These are phyloP conservation scores for Rotaria sp. DNA, from an alignment of 2,888 invertebrate species.

Conservation along the genomic window DNA sequence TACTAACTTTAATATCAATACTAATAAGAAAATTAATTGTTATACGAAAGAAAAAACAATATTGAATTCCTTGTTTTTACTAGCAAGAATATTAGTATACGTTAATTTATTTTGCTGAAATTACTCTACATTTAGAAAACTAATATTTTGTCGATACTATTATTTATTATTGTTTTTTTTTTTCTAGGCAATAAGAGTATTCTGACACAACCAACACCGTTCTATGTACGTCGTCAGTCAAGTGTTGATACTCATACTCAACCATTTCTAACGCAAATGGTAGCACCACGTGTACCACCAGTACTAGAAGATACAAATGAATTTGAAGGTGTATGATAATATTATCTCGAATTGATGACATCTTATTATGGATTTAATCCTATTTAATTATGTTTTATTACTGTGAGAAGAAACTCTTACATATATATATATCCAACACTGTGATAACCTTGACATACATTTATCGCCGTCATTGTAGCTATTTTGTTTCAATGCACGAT, in stretches of 20 bases:
- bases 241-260: slow-evolving; percentile 19
- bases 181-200: neutral
- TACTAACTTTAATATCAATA: no score
- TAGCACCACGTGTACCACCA: slow-evolving; percentile 2
- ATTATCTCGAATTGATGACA: neutral
- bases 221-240: slow-evolving; percentile 20
- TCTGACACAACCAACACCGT: neutral
- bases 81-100: neutral
- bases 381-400: neutral
- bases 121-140: neutral
- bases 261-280: neutral
- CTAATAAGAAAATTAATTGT: no score
- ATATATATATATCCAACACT: neutral
- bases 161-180: neutral
- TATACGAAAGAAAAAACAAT: neutral
- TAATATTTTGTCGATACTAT: neutral
- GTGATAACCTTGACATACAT: neutral
- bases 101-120: no score
- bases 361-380: neutral
- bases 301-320: neutral
- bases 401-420: neutral
- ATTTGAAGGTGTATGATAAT: neutral
- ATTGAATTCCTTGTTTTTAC: neutral
- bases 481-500: neutral
- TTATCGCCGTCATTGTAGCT: neutral